A percentile compares a stretch with the other conserved stretches of the same genome.
These are phyloP conservation scores for Climacteris rufus DNA, from an alignment of 2,113 vertebrate genomes.

Conservation along the genomic window DNA sequence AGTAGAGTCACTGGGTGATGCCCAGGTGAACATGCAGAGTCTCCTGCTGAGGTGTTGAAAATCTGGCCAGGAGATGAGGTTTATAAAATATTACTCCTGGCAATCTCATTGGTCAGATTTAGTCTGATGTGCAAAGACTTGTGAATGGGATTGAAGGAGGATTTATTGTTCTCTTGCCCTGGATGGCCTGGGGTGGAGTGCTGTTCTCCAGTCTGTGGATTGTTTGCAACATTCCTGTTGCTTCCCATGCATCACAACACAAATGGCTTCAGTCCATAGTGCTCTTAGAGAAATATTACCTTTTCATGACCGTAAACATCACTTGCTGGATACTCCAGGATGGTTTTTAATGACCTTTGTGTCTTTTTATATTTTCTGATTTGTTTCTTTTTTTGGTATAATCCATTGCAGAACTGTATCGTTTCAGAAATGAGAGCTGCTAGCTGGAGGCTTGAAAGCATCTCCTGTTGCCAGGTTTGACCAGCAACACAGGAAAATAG, in stretches of 20 bases:
- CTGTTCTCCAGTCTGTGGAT: neutral
- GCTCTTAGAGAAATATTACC: neutral
- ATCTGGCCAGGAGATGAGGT: neutral
- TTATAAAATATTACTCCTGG: neutral
- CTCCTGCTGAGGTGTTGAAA: neutral
- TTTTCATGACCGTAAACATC: constrained; percentile 1
- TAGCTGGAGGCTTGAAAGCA: neutral
- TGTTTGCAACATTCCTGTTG: neutral
- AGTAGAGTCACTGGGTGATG: neutral
- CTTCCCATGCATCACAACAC: neutral
- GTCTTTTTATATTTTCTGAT: neutral
- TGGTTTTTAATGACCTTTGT: constrained; percentile 4
- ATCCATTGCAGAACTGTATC: neutral
- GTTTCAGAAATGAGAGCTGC: neutral
- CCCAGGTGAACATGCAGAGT: neutral
- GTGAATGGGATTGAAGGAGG: neutral
- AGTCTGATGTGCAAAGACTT: neutral
- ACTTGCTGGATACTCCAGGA: constrained; percentile 9
- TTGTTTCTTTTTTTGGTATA: neutral
- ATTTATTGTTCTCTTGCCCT: neutral
- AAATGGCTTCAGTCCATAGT: neutral
- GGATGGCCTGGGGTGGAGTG: neutral
- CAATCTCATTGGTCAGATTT: neutral
- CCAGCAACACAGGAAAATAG: neutral
- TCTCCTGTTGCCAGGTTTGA: neutral